Evolutionary conservation across 2,797 vertebrate genomes (phyloP).

Genomic region (Enteromius mattozi): DNA sequence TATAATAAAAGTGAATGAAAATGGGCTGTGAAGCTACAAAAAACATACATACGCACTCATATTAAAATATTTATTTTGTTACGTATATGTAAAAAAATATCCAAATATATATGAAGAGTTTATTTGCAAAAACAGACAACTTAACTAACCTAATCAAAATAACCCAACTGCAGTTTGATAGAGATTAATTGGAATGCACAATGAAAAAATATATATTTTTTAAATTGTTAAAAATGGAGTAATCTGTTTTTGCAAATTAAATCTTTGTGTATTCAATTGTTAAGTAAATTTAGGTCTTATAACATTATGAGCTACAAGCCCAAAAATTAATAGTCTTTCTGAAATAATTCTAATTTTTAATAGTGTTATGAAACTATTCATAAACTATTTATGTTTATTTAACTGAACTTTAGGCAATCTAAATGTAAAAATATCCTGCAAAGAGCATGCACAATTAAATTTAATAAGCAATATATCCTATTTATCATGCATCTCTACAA

Average conservation of each 20-base stretch:
- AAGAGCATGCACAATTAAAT: not conserved
- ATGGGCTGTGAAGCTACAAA: not conserved
- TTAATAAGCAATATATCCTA: not conserved
- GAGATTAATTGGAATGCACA: no score
- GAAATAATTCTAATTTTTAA: not conserved
- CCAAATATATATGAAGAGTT: not conserved
- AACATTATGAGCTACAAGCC: not conserved
- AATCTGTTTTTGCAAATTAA: no score
- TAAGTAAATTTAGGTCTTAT: not conserved
- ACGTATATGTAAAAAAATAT: not conserved
- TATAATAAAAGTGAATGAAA: not conserved
- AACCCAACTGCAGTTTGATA: no score
- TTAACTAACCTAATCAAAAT: no score
- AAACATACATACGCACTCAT: not conserved
- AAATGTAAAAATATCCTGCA: not conserved
- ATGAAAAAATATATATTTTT: no score
- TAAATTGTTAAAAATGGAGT: no score
- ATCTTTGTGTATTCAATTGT: not conserved
- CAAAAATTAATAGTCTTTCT: not conserved
- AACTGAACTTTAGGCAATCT: not conserved
- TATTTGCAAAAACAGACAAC: no score
- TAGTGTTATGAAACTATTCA: not conserved
- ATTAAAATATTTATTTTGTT: not conserved
- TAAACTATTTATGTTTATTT: not conserved
- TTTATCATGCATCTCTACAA: not conserved